These are phyloP conservation scores for Ennomos quercinarius DNA, from an alignment of 2,888 invertebrate species.

Conservation along the genomic window DNA sequence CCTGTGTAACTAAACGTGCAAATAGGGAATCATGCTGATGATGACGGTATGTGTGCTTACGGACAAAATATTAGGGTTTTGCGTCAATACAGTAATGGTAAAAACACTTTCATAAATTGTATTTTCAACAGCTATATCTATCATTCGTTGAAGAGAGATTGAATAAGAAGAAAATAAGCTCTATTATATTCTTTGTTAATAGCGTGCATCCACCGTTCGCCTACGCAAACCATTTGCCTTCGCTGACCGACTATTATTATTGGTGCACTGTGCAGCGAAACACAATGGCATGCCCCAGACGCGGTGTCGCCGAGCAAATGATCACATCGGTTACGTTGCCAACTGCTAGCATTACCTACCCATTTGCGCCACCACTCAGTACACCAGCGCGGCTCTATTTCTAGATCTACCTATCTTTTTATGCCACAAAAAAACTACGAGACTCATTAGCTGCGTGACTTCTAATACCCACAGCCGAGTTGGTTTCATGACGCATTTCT, in stretches of 20 bases:
- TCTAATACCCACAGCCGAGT: conserved; percentile 17
- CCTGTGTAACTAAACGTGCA: conserved; percentile 19
- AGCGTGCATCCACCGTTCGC: conserved; percentile 23
- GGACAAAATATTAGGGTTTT: background rate
- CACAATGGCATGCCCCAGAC: conserved; percentile 73
- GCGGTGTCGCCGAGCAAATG: conserved; percentile 72
- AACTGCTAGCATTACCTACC: conserved; percentile 52
- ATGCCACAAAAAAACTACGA: conserved; percentile 18
- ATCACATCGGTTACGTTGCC: conserved; percentile 66
- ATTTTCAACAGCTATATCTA: background rate
- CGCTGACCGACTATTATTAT: conserved; percentile 62
- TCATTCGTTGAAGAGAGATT: background rate
- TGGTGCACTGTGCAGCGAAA: conserved; percentile 69
- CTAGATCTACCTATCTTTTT: conserved; percentile 7
- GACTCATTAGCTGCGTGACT: conserved; percentile 26
- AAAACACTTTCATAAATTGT: background rate
- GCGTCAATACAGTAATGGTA: background rate
- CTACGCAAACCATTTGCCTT: conserved; percentile 36
- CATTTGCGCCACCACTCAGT: conserved; percentile 27
- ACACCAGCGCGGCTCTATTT: conserved; percentile 20
- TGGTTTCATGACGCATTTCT: conserved; percentile 22
- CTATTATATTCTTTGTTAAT: conserved; percentile 2
- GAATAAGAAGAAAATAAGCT: conserved; percentile 1
- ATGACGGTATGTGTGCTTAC: background rate
- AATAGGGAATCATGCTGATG: conserved; percentile 8